Percentiles rank a stretch among this genome's conserved stretches.
phyloP scores from a whole-genome alignment of 2,888 invertebrate species.

The Habroteleia sp. region DNA sequence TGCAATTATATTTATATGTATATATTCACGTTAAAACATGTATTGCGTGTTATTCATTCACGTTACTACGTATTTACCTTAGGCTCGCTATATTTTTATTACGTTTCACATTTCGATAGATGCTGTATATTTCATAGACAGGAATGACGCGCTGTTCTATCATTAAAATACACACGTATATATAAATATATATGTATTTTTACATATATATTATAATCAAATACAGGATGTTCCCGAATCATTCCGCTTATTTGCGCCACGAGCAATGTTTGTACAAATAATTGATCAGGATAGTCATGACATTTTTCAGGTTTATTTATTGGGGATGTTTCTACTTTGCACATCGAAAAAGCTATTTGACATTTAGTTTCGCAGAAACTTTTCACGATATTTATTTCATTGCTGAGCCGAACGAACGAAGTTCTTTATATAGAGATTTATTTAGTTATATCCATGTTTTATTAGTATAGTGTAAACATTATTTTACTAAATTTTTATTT shows the following conservation, averaged over 20 bases:
- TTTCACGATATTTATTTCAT: too few species aligned
- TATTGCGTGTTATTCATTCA: conserved; percentile 50
- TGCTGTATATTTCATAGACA: conserved; percentile 75
- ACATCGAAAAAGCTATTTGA: too few species aligned
- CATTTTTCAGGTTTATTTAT: too few species aligned
- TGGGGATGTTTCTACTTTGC: too few species aligned
- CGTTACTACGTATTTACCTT: conserved; percentile 62
- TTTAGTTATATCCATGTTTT: too few species aligned
- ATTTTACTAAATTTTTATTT: too few species aligned
- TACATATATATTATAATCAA: conserved; percentile 30
- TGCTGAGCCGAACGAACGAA: too few species aligned
- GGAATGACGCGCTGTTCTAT: conserved; percentile 75
- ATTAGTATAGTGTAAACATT: too few species aligned
- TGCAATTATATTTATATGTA: conserved; percentile 47
- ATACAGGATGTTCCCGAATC: conserved; percentile 65
- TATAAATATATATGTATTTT: conserved; percentile 29
- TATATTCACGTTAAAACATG: conserved; percentile 51
- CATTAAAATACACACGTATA: conserved; percentile 35
- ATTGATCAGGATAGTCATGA: conserved; percentile 10
- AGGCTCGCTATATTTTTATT: conserved; percentile 71
- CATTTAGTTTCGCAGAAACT: too few species aligned
- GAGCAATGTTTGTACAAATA: conserved; percentile 18
- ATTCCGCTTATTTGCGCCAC: conserved; percentile 32
- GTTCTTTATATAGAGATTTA: too few species aligned
- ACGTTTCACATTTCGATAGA: conserved; percentile 73